phyloP scores from a whole-genome alignment of 2,113 vertebrate species.

The Lanius collurio region DNA sequence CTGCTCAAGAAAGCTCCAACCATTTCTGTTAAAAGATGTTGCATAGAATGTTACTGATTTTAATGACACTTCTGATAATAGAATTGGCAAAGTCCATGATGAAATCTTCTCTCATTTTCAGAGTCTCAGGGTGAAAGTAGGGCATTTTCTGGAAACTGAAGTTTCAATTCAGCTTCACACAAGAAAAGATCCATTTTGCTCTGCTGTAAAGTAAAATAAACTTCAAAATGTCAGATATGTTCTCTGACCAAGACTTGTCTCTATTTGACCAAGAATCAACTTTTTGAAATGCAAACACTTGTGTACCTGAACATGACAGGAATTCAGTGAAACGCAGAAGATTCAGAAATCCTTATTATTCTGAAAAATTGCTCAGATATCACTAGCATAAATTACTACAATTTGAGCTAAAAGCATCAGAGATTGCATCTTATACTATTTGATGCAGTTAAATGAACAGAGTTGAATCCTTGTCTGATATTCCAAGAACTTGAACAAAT shows the following conservation, averaged over 20 bases:
- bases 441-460: background rate
- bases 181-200: background rate
- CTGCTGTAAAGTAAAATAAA: background rate
- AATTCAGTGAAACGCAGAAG: background rate
- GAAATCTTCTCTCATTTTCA: background rate
- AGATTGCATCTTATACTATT: background rate
- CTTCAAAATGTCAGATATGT: background rate
- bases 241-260: background rate
- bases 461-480: background rate
- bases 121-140: background rate
- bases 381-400: background rate
- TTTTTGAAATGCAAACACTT: background rate
- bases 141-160: background rate
- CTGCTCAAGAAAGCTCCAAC: background rate
- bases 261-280: background rate
- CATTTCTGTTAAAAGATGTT: background rate
- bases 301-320: background rate
- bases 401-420: background rate
- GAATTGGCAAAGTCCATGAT: background rate
- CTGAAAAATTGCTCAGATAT: background rate
- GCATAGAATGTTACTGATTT: background rate
- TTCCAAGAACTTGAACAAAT: background rate
- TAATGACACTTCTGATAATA: background rate
- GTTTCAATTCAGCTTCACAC: background rate
- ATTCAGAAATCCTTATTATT: background rate